phyloP scores from a whole-genome alignment of 2,113 vertebrate genomes.

The Polypterus bichir region DNA sequence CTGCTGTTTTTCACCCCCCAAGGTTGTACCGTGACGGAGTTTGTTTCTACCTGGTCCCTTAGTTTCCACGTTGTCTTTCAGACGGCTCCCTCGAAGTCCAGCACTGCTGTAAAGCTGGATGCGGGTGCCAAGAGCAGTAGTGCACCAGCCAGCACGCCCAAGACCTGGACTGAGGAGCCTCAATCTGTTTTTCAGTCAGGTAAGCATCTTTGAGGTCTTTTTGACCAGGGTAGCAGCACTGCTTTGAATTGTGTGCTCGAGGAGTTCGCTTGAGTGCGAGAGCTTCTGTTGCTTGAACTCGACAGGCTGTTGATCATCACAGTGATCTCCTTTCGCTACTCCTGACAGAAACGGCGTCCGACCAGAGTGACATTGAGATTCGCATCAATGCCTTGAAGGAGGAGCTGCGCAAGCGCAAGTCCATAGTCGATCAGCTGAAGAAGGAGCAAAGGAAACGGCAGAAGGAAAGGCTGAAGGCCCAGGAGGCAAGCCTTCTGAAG shows the following conservation, averaged over 20 bases:
- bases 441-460: constrained; percentile 87
- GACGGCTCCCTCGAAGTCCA: constrained; percentile 55
- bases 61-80: constrained; percentile 7
- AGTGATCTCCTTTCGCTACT: neutral
- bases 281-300: no score
- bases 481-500: constrained; percentile 84
- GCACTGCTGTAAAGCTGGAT: constrained; percentile 51
- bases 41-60: neutral
- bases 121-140: constrained; percentile 39
- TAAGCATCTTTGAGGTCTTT: constrained; percentile 33
- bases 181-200: constrained; percentile 65
- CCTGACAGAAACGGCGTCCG: constrained; percentile 74
- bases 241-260: no score
- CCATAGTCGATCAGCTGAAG: constrained; percentile 79
- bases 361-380: constrained; percentile 87
- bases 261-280: no score
- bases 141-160: constrained; percentile 4
- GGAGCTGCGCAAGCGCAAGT: constrained; percentile 76
- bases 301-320: no score
- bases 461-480: constrained; percentile 82
- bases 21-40: no score
- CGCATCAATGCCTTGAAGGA: constrained; percentile 83
- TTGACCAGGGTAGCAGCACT: no score
- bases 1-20: no score
- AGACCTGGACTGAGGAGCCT: constrained; percentile 59